phyloP scores from a whole-genome alignment of 64 coral and sea anemone genomes.

The Montipora efflorescens region DNA sequence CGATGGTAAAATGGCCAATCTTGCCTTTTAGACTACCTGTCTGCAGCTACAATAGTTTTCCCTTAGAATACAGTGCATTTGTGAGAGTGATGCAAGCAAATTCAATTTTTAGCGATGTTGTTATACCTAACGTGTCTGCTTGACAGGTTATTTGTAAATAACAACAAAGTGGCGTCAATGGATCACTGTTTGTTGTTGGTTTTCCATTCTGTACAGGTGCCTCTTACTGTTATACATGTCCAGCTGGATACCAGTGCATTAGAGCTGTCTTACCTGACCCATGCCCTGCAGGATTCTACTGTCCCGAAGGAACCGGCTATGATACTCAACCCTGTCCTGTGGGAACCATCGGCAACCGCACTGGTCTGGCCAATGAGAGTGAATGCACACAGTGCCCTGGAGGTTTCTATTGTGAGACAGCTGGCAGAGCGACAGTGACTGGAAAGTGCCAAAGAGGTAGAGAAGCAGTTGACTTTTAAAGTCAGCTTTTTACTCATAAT shows the following conservation, averaged over 20 bases:
- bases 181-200: background rate
- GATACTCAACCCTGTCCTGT: slow-evolving; percentile 89
- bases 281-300: slow-evolving; percentile 92
- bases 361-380: slow-evolving; percentile 60
- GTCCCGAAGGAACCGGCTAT: slow-evolving; percentile 84
- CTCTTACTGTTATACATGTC: slow-evolving; percentile 77
- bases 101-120: no score
- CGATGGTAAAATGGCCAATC: no score
- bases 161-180: background rate
- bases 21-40: no score
- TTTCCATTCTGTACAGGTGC: slow-evolving; percentile 58
- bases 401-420: slow-evolving; percentile 78
- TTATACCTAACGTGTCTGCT: no score
- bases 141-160: background rate
- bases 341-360: slow-evolving; percentile 81
- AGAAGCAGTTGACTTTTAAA: background rate
- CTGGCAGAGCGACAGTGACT: slow-evolving; percentile 83
- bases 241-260: slow-evolving; percentile 93
- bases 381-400: slow-evolving; percentile 88
- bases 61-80: no score
- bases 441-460: slow-evolving; percentile 75
- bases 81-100: no score
- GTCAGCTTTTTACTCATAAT: background rate
- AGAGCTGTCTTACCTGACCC: slow-evolving; percentile 76
- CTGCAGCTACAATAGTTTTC: no score